A percentile compares a stretch with the other conserved stretches of the same genome.
Evolutionary conservation across 92 coral and sea anemone species (phyloP).

Genomic region (Zoanthus sansibaricus): DNA sequence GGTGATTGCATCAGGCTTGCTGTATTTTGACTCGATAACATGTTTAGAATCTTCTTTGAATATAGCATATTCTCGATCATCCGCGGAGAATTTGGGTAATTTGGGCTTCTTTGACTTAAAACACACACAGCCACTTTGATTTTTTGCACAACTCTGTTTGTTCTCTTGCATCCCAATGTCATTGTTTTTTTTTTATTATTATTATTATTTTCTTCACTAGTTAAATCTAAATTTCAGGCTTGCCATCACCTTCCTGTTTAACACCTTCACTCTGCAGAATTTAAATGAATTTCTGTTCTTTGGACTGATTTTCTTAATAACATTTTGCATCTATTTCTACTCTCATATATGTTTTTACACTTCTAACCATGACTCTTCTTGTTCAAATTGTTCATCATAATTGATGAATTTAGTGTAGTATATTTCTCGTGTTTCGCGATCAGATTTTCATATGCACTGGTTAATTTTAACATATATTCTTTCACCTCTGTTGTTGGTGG

Average conservation of each 20-base stretch:
- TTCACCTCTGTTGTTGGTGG: no score
- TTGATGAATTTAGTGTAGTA: no score
- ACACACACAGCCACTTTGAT: no score
- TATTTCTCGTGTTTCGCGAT: no score
- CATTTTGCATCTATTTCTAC: neutral
- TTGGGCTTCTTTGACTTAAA: slow-evolving; percentile 49
- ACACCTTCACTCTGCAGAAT: neutral
- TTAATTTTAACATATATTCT: no score
- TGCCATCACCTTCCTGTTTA: neutral
- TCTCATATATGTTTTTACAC: neutral
- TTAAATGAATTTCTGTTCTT: neutral
- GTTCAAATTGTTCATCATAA: neutral
- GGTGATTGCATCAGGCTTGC: slow-evolving; percentile 62
- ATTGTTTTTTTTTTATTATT: neutral
- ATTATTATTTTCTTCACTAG: neutral
- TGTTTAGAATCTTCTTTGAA: slow-evolving; percentile 70
- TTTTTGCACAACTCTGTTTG: neutral
- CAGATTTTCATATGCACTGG: no score
- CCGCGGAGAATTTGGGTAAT: slow-evolving; percentile 54
- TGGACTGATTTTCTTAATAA: no score
- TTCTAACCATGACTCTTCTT: neutral
- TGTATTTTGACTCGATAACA: slow-evolving; percentile 48
- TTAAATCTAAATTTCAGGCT: no score
- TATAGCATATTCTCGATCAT: slow-evolving; percentile 43
- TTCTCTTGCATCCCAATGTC: neutral